Conservation (phyloP, 2,797 vertebrate species). For the Spinibarbus caldwelli region DNA sequence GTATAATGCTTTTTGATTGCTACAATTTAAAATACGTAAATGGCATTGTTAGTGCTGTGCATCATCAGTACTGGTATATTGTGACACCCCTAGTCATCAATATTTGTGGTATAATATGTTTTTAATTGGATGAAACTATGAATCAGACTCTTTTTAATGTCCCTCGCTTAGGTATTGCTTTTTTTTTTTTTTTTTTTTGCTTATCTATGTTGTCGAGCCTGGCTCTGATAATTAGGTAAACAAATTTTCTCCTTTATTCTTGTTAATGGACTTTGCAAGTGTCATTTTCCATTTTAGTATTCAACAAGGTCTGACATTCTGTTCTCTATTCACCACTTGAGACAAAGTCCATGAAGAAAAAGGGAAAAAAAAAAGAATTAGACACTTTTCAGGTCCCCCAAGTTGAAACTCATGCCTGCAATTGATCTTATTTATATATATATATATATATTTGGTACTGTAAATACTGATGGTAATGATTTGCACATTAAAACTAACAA, state of each 20-base stretch:
- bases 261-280: not conserved
- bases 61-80: not conserved
- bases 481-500: not conserved
- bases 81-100: not conserved
- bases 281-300: not conserved
- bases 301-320: not conserved
- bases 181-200: no score
- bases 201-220: not conserved
- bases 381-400: not conserved
- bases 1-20: not conserved
- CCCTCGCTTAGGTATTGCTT: not conserved
- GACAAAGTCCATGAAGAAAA: not conserved
- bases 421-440: not conserved
- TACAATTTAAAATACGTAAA: not conserved
- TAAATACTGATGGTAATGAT: not conserved
- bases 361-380: not conserved
- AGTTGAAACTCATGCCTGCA: not conserved
- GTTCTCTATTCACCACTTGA: not conserved
- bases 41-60: not conserved
- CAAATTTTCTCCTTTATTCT: not conserved
- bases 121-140: not conserved
- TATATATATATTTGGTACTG: not conserved
- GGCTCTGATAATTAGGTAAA: not conserved
- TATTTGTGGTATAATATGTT: not conserved
- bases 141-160: not conserved